Conservation (phyloP, 2,113 vertebrate genomes). For the Anolis sagrei region DNA sequence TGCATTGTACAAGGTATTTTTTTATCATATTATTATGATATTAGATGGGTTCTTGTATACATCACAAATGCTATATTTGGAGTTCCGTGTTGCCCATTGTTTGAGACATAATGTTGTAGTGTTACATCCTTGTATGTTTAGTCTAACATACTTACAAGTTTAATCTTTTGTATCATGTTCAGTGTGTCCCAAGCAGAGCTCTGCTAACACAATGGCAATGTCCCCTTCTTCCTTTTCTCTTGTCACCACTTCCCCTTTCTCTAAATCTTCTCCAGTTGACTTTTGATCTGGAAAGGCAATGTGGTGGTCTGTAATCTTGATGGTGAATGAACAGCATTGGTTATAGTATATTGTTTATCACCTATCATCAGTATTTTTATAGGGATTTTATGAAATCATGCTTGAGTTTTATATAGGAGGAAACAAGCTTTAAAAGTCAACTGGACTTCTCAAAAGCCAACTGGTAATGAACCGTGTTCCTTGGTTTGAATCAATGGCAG, state of each 20-base stretch:
- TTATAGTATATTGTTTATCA: neutral
- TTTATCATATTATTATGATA: neutral
- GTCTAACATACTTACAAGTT: neutral
- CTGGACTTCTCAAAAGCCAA: too few species aligned
- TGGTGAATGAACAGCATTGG: too few species aligned
- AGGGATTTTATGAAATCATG: neutral
- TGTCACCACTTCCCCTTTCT: neutral
- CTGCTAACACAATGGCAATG: neutral
- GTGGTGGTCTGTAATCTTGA: neutral
- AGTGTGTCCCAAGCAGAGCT: too few species aligned
- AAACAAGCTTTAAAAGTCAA: neutral
- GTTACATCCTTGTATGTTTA: neutral
- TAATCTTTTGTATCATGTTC: neutral
- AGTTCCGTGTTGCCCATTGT: neutral
- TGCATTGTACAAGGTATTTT: constrained; percentile 83
- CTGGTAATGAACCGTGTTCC: neutral
- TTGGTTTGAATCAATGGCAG: neutral
- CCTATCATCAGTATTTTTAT: neutral
- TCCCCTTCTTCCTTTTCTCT: neutral
- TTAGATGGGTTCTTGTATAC: neutral
- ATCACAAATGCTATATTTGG: neutral
- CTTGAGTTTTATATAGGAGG: neutral
- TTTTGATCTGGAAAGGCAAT: too few species aligned
- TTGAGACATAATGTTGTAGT: neutral
- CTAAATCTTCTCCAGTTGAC: neutral